Percentiles rank a stretch among this genome's conserved stretches.
Conservation (phyloP, 2,888 invertebrate genomes). For the Eumerus sabulonum region DNA sequence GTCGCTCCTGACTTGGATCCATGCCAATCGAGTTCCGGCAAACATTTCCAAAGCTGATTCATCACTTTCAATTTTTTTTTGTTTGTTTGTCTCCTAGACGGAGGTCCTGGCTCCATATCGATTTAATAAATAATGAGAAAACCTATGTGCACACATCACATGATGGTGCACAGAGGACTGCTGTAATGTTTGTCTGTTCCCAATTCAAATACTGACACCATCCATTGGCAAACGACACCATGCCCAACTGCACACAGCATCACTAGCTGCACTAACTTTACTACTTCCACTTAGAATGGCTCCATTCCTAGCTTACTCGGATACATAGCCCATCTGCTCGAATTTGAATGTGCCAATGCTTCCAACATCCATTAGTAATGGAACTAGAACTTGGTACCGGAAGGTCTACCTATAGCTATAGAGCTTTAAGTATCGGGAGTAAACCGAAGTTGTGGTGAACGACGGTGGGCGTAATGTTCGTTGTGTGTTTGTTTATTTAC, state of each 20-base stretch:
- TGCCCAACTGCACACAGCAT: constrained; percentile 49
- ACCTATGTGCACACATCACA: constrained; percentile 41
- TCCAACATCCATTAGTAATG: constrained; percentile 48
- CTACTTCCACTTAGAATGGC: constrained; percentile 26
- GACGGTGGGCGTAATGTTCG: constrained; percentile 25
- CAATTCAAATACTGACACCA: constrained; percentile 58
- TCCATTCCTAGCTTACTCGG: constrained; percentile 15
- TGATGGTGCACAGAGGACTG: constrained; percentile 8
- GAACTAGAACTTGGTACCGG: constrained; percentile 22
- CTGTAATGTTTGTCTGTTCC: constrained; percentile 54
- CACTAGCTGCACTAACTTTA: background rate
- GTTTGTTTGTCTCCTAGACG: background rate
- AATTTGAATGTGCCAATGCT: constrained; percentile 41
- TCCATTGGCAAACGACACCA: constrained; percentile 57
- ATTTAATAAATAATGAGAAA: constrained; percentile 46
- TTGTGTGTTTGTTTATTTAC: constrained; percentile 58
- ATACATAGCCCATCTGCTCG: background rate
- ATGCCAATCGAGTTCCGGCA: constrained; percentile 35
- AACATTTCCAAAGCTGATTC: constrained; percentile 44
- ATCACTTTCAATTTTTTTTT: constrained; percentile 58
- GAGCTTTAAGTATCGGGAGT: too few species aligned
- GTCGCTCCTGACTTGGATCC: constrained; percentile 35
- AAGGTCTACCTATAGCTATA: background rate
- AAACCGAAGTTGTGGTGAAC: constrained; percentile 5
- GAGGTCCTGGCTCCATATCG: constrained; percentile 15